A percentile compares a stretch with the other conserved stretches of the same genome.
These are phyloP conservation scores for Tethea ocularis DNA, from an alignment of 2,888 invertebrate genomes.

Conservation along the genomic window DNA sequence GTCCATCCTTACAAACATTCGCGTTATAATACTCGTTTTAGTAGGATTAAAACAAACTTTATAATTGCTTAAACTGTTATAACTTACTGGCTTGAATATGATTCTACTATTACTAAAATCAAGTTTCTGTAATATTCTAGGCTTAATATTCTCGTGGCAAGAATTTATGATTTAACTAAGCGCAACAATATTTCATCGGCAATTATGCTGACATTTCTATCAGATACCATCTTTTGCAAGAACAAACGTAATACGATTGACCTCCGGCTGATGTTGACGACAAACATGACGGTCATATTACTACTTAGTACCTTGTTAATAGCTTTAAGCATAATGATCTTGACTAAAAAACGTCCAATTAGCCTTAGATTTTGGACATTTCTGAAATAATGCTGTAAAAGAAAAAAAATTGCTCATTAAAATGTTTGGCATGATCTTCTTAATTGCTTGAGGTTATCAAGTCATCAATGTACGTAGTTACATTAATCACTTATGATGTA, in stretches of 20 bases:
- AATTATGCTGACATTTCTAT: conserved; percentile 34
- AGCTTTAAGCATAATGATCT: neutral
- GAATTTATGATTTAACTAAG: conserved; percentile 1
- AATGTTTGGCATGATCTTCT: neutral
- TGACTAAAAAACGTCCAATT: neutral
- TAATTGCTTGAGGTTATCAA: neutral
- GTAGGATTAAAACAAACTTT: too few species aligned
- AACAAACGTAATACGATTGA: conserved; percentile 28
- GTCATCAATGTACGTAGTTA: neutral
- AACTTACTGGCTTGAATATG: neutral
- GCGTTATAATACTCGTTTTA: too few species aligned
- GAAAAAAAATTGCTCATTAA: neutral
- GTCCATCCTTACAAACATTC: too few species aligned
- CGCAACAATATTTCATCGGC: conserved; percentile 23
- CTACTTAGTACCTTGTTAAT: conserved; percentile 8
- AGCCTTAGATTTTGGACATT: neutral
- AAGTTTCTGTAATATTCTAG: neutral
- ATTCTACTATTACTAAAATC: neutral
- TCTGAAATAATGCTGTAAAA: neutral
- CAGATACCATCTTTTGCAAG: conserved; percentile 27
- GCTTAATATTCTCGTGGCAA: neutral
- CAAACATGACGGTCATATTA: conserved; percentile 22
- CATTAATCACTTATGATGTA: too few species aligned
- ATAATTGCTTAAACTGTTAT: neutral
- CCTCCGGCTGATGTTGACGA: conserved; percentile 25